Conservation (phyloP, 1,140 invertebrate genomes). For the Harlomillsia oculata region DNA sequence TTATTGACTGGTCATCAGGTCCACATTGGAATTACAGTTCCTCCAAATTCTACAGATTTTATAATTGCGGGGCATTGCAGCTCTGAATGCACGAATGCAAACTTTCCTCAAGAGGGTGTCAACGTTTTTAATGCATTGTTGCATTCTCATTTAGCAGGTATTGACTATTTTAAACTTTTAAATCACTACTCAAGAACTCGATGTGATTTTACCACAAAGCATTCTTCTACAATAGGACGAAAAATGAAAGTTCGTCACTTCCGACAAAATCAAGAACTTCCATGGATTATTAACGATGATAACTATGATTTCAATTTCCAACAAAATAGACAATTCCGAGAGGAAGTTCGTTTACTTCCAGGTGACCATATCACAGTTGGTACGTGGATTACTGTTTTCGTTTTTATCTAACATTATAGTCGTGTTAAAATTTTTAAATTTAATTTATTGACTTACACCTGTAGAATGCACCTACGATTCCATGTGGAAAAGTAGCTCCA, state of each 20-base stretch:
- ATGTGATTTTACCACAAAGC: no score
- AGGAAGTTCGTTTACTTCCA: constrained; percentile 10
- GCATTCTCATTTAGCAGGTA: constrained; percentile 21
- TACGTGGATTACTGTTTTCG: no score
- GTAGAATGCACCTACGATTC: constrained; percentile 70
- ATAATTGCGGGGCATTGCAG: not conserved
- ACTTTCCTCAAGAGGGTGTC: constrained; percentile 13
- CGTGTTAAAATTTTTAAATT: no score
- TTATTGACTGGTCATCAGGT: not conserved
- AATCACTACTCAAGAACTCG: no score
- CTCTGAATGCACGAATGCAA: not conserved
- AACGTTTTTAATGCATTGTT: constrained; percentile 21
- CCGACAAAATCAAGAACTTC: constrained; percentile 50
- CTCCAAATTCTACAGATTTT: not conserved
- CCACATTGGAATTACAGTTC: not conserved
- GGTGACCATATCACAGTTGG: constrained; percentile 11
- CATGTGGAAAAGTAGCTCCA: constrained; percentile 43
- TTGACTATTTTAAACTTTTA: not conserved
- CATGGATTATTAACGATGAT: constrained; percentile 55
- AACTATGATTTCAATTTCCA: constrained; percentile 60
- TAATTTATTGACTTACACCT: no score
- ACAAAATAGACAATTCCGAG: constrained; percentile 13
- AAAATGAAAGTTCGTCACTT: constrained; percentile 56
- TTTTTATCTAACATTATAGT: no score
- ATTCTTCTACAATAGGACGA: constrained; percentile 40